Evolutionary conservation across 1,140 invertebrate genomes (phyloP), one percentile per base, ranked within the genome.

Genomic region (Cataglyphis hispanica): DNA sequence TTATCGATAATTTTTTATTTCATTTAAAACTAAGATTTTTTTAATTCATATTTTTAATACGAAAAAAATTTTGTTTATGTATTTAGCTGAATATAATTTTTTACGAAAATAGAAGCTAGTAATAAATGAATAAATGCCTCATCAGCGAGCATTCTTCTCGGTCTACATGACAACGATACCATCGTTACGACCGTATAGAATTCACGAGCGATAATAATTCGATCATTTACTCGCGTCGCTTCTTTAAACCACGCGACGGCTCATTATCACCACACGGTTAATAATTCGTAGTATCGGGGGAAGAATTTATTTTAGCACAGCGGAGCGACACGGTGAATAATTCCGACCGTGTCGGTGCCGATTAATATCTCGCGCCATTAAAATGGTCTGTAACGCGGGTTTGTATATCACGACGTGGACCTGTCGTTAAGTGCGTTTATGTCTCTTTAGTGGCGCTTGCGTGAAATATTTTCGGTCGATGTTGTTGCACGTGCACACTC

Each of bases 391-490:
- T 60, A 75, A 87, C 69, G 77, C 70, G 58, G 61, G 50, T 69
- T 46, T 84, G 80, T 74, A 76, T 67, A 61, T 78, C 86, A 84
- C 84, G 87, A 89, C 87, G 58, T 76, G 87, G 83, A 88, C 84
- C 87, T 86, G 76, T 90, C 88, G 83, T 90, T 83, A 85, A 89
- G 86, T 78, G 74, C 88, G 88, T 90, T 90, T 90, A 90, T 83
- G 88, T 90, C 88, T 84, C 81, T 90, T 89, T 90, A 90, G 86
- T 80, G 66, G 56, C 70, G 81, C 63, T 74, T 74, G 61, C 58
- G 84, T 85, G 64, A 90, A 90, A 89, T 91, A 89, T 90, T 84
- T 90, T 89, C 77, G 77, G 40, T 75, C 87, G 43, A 66, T 86
- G 81, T 81, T 56, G 87, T 78, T 74, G 67, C 66, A 58, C 58